A percentile compares a stretch with the other conserved stretches of the same genome.
These are phyloP conservation scores for Semaprochilodus insignis DNA, from an alignment of 2,797 vertebrate species.

Conservation along the genomic window DNA sequence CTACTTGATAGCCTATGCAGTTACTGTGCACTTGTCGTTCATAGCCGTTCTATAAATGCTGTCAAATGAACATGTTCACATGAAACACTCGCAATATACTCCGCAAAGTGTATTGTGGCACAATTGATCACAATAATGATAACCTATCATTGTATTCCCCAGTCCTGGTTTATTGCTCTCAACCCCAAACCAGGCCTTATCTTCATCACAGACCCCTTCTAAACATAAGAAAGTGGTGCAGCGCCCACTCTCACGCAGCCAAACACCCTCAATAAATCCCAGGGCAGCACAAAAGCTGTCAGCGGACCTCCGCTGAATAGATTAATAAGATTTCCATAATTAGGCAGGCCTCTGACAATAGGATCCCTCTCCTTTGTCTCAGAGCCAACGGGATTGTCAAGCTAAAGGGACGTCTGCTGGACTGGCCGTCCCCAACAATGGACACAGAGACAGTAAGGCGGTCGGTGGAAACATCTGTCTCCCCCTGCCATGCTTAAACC, in stretches of 20 bases:
- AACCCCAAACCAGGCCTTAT: slow-evolving; percentile 39
- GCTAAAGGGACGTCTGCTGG: slow-evolving; percentile 82
- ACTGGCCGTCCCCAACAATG: slow-evolving; percentile 73
- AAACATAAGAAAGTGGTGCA: slow-evolving; percentile 16
- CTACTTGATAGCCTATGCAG: neutral
- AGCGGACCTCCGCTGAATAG: slow-evolving; percentile 89
- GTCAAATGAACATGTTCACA: too few species aligned
- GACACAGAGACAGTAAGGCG: slow-evolving; percentile 79
- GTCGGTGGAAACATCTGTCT: slow-evolving; percentile 83
- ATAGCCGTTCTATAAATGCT: neutral
- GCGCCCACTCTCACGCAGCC: slow-evolving; percentile 25
- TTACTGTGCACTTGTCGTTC: neutral
- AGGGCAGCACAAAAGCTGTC: slow-evolving; percentile 82
- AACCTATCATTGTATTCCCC: neutral
- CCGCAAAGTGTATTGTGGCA: neutral
- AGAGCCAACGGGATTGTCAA: slow-evolving; percentile 84
- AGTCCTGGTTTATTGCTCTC: neutral
- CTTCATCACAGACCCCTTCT: slow-evolving; percentile 66
- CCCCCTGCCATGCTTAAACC: slow-evolving; percentile 64
- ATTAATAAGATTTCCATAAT: slow-evolving; percentile 99
- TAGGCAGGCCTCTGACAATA: slow-evolving; percentile 90
- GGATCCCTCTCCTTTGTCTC: slow-evolving; percentile 95
- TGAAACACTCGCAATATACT: neutral
- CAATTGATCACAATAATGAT: too few species aligned
- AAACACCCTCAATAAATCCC: slow-evolving; percentile 82